Evolutionary conservation across 2,797 vertebrate genomes (phyloP), one percentile per base, ranked within the genome.

Genomic region (Serranus cabrilla): DNA sequence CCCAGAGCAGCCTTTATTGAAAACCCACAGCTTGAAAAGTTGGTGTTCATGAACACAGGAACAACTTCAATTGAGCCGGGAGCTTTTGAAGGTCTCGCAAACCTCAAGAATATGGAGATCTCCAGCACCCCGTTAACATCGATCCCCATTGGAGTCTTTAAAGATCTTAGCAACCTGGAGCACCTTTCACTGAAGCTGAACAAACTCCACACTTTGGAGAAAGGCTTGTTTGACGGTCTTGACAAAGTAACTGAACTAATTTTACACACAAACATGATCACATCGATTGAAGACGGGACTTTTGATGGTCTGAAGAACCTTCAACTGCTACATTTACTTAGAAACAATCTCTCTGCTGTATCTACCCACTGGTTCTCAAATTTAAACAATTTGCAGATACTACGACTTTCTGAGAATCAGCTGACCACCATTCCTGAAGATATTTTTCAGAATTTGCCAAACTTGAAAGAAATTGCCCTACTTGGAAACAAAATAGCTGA

Each of bases 331-430:
- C 91, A 95, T 85, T 87, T 97, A 58, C 92, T 87, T 46, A 95
- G 82, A 84, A 97, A 97, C 80, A 91, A 80, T 27, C 89, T 97
- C 16, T 67, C 72, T 0, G 12, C 71, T 42, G 71, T 97, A 64
- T 86, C 93, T 10, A 23, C 63, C 3, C 50, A 81, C 23, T 71
- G 69, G 79, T 96, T 97, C 76, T 91, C 91, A 49, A 91, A 94
- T 14, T 90, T 97, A 4, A 73, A 39, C 2, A 91, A 63, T 31
- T 85, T 96, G 51, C 78, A 76, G 37, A 39, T 0, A 3, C 80
- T 97, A 1, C 86, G 93, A 3, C 87, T 97, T 34, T 94, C 96
- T 45, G 94, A 96, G 1, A 97, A 96, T 51, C 84, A 95, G 59
- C 49, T 97, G 27, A 89, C 71, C 21, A 55, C 56, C 17, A 55